These are phyloP conservation scores for Leistus spinibarbis DNA, from an alignment of 2,888 invertebrate species.

Conservation along the genomic window DNA sequence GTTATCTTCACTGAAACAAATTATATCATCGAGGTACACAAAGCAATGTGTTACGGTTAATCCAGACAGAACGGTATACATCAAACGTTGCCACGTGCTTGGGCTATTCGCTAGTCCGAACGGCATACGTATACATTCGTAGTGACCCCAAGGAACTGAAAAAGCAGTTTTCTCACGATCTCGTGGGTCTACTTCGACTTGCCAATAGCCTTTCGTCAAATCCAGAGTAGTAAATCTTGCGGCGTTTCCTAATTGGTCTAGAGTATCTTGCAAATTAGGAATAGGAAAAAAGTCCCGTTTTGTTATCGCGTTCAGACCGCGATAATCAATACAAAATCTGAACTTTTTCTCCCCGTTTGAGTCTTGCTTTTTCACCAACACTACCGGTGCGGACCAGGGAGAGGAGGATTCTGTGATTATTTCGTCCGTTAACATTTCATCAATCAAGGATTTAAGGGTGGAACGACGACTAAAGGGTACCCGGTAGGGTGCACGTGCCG, in stretches of 20 bases:
- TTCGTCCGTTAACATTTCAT: conserved; percentile 44
- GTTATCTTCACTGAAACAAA: conserved; percentile 32
- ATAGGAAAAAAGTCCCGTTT: conserved; percentile 42
- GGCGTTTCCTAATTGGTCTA: conserved; percentile 39
- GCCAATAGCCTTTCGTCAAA: conserved; percentile 41
- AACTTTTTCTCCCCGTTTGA: conserved; percentile 33
- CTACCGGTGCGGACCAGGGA: conserved; percentile 50
- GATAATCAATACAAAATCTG: conserved; percentile 41
- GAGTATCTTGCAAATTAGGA: conserved; percentile 41
- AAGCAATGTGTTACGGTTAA: conserved; percentile 41
- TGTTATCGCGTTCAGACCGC: conserved; percentile 40
- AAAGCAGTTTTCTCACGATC: conserved; percentile 43
- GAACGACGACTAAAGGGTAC: conserved; percentile 30
- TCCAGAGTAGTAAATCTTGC: conserved; percentile 41
- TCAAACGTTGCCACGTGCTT: conserved; percentile 47
- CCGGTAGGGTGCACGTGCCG: conserved; percentile 36
- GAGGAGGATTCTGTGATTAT: conserved; percentile 44
- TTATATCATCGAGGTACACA: conserved; percentile 44
- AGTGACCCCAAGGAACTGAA: conserved; percentile 45
- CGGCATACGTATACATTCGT: conserved; percentile 46
- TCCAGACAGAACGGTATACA: conserved; percentile 45
- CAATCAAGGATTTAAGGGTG: conserved; percentile 34
- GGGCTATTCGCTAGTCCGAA: conserved; percentile 48
- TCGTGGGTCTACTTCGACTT: conserved; percentile 35
- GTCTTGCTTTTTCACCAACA: conserved; percentile 45